phyloP scores from a whole-genome alignment of 2,113 vertebrate species.

The Cryptotis parvus region DNA sequence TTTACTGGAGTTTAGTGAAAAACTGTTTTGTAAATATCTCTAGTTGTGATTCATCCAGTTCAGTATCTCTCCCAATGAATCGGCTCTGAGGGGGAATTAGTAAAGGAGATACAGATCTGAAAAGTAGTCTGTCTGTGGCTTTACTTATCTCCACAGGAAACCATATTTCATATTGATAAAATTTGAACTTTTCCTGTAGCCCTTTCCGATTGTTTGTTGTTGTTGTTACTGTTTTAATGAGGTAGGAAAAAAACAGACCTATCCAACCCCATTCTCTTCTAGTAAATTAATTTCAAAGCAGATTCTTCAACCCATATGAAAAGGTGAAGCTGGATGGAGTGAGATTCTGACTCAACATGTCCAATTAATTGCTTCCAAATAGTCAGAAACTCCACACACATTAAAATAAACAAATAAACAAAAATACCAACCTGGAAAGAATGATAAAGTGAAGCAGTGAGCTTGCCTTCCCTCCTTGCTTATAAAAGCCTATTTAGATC shows the following conservation, averaged over 20 bases:
- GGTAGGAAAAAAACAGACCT: conserved; percentile 5
- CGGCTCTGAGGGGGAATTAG: conserved; percentile 37
- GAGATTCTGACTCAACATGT: conserved; percentile 42
- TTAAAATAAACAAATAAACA: conserved; percentile 7
- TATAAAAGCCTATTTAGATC: conserved; percentile 46
- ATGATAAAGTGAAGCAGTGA: conserved; percentile 23
- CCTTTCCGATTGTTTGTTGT: conserved; percentile 59
- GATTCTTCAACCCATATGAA: conserved; percentile 58
- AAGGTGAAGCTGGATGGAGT: conserved; percentile 19
- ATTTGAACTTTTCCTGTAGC: conserved; percentile 39
- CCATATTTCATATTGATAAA: conserved; percentile 63
- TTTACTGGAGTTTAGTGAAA: conserved; percentile 57
- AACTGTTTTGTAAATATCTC: conserved; percentile 46
- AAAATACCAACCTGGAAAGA: background rate
- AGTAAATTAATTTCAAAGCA: conserved; percentile 70
- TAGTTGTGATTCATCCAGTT: conserved; percentile 32
- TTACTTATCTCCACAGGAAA: conserved; percentile 32
- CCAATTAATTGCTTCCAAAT: conserved; percentile 45
- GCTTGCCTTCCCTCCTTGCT: conserved; percentile 1
- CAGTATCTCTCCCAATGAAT: conserved; percentile 2
- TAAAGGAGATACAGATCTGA: conserved; percentile 45
- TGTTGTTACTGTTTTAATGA: conserved; percentile 60
- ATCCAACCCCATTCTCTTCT: conserved; percentile 46
- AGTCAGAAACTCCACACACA: background rate
- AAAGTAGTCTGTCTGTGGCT: conserved; percentile 20